A percentile compares a stretch with the other conserved stretches of the same genome.
phyloP scores from a whole-genome alignment of 2,888 invertebrate species.

The Tetragnatha montana region DNA sequence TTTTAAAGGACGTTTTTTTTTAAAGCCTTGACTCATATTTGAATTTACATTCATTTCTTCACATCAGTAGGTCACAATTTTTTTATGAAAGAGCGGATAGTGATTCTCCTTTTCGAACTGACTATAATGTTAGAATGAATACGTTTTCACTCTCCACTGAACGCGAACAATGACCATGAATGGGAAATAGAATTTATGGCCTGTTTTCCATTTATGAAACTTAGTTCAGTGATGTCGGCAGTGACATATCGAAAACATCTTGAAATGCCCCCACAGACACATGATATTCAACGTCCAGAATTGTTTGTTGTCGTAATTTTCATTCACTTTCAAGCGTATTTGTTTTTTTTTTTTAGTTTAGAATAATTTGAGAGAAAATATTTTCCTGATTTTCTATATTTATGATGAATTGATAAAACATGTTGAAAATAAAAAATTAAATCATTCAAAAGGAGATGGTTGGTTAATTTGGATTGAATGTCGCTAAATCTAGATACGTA shows the following conservation, averaged over 20 bases:
- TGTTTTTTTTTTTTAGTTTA: too few relatives aligned
- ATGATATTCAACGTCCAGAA: neutral
- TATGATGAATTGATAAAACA: too few relatives aligned
- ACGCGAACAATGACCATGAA: neutral
- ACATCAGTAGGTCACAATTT: neutral
- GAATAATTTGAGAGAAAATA: too few relatives aligned
- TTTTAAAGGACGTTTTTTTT: too few relatives aligned
- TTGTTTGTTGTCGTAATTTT: neutral
- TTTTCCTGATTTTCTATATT: too few relatives aligned
- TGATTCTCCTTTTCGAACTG: neutral
- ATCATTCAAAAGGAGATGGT: too few relatives aligned
- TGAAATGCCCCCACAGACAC: neutral
- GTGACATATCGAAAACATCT: neutral
- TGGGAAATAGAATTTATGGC: neutral
- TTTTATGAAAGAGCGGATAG: neutral
- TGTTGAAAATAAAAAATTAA: too few relatives aligned
- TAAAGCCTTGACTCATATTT: neutral
- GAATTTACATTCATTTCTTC: neutral
- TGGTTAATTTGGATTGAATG: too few relatives aligned
- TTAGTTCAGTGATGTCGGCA: neutral
- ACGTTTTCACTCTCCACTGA: conserved; percentile 5
- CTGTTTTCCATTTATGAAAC: neutral
- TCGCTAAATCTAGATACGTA: too few relatives aligned
- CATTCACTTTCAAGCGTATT: too few relatives aligned
- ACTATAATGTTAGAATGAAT: neutral